phyloP scores from a whole-genome alignment of 1,140 invertebrate genomes.

The Calephelis virginiensis region DNA sequence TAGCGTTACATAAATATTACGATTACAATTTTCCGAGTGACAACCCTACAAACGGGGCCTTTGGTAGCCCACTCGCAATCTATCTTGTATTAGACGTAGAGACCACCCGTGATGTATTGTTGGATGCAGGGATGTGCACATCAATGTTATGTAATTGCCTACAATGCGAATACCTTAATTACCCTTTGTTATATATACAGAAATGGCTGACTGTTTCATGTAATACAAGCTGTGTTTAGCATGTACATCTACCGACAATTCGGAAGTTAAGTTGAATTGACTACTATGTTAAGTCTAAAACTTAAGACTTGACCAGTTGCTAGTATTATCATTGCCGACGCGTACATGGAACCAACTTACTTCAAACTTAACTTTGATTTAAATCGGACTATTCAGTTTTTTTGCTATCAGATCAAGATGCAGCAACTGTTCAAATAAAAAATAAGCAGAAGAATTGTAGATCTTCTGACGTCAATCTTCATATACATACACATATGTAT shows the following conservation, averaged over 20 bases:
- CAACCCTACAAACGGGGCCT: not conserved
- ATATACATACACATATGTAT: too few relatives aligned
- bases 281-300: too few relatives aligned
- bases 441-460: too few relatives aligned
- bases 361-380: too few relatives aligned
- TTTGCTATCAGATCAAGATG: too few relatives aligned
- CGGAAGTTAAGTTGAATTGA: not conserved
- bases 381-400: too few relatives aligned
- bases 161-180: slow-evolving; percentile 13
- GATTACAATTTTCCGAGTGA: not conserved
- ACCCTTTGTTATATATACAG: slow-evolving; percentile 6
- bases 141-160: slow-evolving; percentile 10
- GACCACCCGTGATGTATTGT: slow-evolving; percentile 6
- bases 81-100: slow-evolving; percentile 4
- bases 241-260: not conserved
- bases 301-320: too few relatives aligned
- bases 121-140: slow-evolving; percentile 5
- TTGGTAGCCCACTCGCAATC: slow-evolving; percentile 5
- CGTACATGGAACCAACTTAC: too few relatives aligned
- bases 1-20: too few relatives aligned
- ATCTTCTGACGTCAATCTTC: too few relatives aligned
- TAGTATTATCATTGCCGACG: too few relatives aligned
- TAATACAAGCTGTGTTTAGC: not conserved
- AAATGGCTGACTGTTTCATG: not conserved
- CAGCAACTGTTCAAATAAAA: too few relatives aligned